Conservation (phyloP, 2,113 vertebrate genomes). For the Mesocricetus auratus region DNA sequence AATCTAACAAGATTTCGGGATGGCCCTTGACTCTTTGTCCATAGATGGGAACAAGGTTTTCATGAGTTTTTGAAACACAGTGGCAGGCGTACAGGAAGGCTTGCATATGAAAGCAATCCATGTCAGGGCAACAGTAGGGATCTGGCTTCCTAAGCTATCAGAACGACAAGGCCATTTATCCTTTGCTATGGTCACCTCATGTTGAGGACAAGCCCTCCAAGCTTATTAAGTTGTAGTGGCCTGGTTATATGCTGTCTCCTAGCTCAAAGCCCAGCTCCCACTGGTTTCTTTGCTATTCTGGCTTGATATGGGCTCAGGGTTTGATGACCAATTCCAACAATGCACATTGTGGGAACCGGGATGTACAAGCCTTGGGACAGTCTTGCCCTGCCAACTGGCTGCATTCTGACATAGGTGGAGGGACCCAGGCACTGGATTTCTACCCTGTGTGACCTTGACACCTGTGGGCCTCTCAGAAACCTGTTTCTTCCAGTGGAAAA, state of each 20-base stretch:
- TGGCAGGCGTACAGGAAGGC: not conserved
- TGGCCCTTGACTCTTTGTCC: not conserved
- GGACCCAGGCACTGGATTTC: not conserved
- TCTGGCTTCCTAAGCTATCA: not conserved
- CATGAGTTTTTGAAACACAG: not conserved
- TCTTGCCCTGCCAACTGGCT: not conserved
- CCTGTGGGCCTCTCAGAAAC: not conserved
- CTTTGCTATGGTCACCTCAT: not conserved
- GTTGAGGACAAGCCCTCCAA: not conserved
- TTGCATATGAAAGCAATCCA: not conserved
- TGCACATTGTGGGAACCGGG: not conserved
- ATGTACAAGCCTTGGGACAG: not conserved
- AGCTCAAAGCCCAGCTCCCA: not conserved
- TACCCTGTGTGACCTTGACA: not conserved
- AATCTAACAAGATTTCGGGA: not conserved
- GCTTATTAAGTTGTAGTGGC: not conserved
- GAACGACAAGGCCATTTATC: not conserved
- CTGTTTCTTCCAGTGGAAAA: not conserved
- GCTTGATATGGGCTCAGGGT: not conserved
- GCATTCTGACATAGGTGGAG: fast-evolving
- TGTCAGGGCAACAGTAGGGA: not conserved
- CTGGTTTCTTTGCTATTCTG: not conserved
- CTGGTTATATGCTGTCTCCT: too few species aligned
- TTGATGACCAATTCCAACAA: constrained; percentile 53
- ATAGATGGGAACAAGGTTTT: not conserved